phyloP scores from a whole-genome alignment of 2,797 vertebrate genomes.

The Gymnocypris eckloni region DNA sequence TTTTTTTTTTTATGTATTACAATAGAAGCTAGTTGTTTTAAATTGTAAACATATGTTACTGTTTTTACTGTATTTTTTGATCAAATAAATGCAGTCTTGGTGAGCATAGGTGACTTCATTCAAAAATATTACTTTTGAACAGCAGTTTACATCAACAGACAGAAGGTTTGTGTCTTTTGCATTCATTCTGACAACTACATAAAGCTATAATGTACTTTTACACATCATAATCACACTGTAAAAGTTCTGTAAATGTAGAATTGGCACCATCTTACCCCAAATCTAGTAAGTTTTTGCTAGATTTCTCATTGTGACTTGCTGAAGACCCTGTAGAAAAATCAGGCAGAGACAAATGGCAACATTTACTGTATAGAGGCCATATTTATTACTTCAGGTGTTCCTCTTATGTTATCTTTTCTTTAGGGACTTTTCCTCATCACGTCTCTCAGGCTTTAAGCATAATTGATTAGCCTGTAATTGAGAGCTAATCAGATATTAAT shows the following conservation, averaged over 20 bases:
- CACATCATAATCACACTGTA: neutral
- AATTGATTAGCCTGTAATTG: slow-evolving; percentile 24
- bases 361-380: slow-evolving; percentile 6
- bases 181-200: neutral
- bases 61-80: neutral
- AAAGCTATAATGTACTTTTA: neutral
- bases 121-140: neutral
- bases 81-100: neutral
- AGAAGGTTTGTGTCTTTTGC: neutral
- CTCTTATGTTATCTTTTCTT: neutral
- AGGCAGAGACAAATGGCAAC: neutral
- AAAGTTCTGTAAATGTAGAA: neutral
- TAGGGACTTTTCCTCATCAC: slow-evolving; percentile 10
- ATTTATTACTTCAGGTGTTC: neutral
- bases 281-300: slow-evolving; percentile 78
- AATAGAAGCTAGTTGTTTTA: neutral
- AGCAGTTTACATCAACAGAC: neutral
- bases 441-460: slow-evolving; percentile 13
- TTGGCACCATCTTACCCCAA: slow-evolving; percentile 75
- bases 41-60: neutral
- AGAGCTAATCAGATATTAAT: slow-evolving; percentile 12
- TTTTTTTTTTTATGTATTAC: neutral
- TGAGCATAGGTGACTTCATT: neutral
- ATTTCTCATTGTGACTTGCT: slow-evolving; percentile 76
- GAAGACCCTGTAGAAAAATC: slow-evolving; percentile 67